These are phyloP conservation scores for Rhea americana DNA, from an alignment of 2,113 vertebrate species.

Conservation along the genomic window DNA sequence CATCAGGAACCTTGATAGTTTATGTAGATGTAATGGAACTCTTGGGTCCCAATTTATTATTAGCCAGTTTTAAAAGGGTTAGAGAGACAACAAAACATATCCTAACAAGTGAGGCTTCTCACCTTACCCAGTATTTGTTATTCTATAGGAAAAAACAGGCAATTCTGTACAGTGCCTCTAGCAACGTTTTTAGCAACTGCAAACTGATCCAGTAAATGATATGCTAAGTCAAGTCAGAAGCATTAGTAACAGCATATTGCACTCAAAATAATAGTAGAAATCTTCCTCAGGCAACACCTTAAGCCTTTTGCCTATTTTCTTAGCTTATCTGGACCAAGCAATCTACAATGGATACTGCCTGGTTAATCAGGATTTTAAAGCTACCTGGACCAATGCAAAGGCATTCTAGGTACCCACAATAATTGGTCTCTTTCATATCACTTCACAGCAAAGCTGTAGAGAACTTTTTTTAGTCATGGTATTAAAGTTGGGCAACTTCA, in stretches of 20 bases:
- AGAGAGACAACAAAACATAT: not conserved
- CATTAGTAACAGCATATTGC: not conserved
- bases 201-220: not conserved
- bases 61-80: not conserved
- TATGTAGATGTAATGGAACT: not conserved
- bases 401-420: not conserved
- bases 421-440: not conserved
- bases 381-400: not conserved
- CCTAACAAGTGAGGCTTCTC: rapidly evolving
- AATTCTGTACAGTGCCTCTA: not conserved
- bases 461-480: not conserved
- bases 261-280: not conserved
- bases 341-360: not conserved
- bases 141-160: too few relatives aligned
- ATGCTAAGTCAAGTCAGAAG: not conserved
- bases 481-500: not conserved
- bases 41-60: not conserved
- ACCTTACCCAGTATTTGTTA: not conserved
- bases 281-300: not conserved
- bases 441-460: rapidly evolving
- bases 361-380: not conserved
- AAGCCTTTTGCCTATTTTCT: not conserved
- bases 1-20: not conserved
- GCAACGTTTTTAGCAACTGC: not conserved
- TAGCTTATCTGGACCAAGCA: not conserved